These are phyloP conservation scores for Nicator chloris DNA, from an alignment of 2,113 vertebrate genomes.

Conservation along the genomic window DNA sequence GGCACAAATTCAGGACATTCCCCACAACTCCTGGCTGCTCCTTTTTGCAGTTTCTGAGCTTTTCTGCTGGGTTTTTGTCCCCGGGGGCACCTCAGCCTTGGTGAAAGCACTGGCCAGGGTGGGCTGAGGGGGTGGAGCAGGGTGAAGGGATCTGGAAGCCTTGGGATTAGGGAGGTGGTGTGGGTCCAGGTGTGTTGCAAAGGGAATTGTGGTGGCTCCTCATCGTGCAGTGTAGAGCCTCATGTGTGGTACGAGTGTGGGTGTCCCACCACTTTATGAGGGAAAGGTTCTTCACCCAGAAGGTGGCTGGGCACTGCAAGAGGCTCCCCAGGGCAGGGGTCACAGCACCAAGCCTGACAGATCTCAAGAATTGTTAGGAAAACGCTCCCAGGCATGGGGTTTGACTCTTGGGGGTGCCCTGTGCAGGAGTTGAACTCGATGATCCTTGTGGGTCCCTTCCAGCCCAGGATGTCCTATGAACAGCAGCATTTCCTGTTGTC, in stretches of 20 bases:
- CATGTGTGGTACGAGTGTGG: rapidly evolving
- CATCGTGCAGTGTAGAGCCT: neutral
- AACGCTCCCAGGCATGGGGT: neutral
- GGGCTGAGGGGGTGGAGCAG: neutral
- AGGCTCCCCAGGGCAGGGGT: neutral
- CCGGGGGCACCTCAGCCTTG: neutral
- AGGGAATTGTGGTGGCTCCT: neutral
- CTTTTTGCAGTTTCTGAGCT: neutral
- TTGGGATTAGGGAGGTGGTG: neutral
- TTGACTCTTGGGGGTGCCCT: neutral
- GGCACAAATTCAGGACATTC: neutral
- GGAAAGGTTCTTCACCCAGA: neutral
- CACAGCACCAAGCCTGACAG: neutral
- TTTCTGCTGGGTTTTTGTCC: neutral
- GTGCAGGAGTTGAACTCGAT: neutral
- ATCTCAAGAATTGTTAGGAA: neutral
- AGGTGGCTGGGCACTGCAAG: neutral
- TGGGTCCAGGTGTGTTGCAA: neutral
- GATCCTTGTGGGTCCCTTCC: neutral
- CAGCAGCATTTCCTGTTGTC: neutral
- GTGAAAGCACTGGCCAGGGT: neutral
- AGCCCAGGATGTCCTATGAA: neutral
- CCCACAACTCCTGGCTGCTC: neutral
- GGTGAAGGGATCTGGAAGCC: neutral
- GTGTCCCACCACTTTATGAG: neutral